Conservation (phyloP, 2,113 vertebrate genomes). For the Oryzias curvinotus region DNA sequence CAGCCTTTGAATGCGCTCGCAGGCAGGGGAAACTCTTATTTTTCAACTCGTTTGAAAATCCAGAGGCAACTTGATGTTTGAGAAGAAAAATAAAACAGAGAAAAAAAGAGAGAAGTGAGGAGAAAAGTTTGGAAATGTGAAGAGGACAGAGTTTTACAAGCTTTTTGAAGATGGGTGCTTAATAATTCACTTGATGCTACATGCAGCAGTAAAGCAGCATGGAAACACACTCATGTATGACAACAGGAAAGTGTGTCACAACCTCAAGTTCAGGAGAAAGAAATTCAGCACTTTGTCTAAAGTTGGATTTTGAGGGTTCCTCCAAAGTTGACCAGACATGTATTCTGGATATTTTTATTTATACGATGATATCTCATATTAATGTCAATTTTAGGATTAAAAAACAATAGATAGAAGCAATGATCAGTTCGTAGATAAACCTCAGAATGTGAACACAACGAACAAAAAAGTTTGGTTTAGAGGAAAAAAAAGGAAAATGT, state of each 20-base stretch:
- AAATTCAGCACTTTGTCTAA: conserved; percentile 9
- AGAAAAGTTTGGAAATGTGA: conserved; percentile 73
- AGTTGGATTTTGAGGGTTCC: conserved; percentile 15
- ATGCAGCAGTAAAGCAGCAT: conserved; percentile 57
- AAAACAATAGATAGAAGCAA: not conserved
- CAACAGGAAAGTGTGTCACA: conserved; percentile 64
- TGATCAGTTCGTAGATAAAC: too few species aligned
- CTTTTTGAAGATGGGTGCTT: conserved; percentile 77
- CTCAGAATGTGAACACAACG: not conserved
- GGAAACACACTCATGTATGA: conserved; percentile 56
- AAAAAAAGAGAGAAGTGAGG: conserved; percentile 51
- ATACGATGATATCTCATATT: too few species aligned
- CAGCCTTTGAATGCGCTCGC: conserved; percentile 77
- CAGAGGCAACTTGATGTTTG: conserved; percentile 78
- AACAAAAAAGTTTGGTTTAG: not conserved
- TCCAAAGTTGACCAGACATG: conserved; percentile 15
- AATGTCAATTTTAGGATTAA: not conserved
- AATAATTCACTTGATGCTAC: conserved; percentile 80
- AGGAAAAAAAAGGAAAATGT: not conserved
- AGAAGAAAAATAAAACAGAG: conserved; percentile 72
- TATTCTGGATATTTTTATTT: not conserved
- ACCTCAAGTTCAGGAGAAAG: conserved; percentile 30
- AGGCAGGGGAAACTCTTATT: conserved; percentile 76
- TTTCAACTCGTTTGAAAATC: conserved; percentile 77
- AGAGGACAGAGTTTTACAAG: conserved; percentile 74